Conservation (phyloP, 2,888 invertebrate species). For the Acrocyrtus sp. region DNA sequence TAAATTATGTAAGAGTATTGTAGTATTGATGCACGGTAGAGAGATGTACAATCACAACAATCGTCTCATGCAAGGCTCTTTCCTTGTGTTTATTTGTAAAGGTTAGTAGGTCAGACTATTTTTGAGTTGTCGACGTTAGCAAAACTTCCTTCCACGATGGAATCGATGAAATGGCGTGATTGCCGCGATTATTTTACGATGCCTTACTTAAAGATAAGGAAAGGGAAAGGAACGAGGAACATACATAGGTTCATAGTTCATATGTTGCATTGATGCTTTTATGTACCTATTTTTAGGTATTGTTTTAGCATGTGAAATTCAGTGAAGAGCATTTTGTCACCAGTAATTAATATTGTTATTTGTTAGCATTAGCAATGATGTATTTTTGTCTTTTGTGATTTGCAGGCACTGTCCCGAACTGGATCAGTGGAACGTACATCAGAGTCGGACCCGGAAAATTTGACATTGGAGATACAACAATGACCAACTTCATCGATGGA, state of each 20-base stretch:
- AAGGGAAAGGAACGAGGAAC: no score
- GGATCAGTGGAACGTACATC: constrained; percentile 67
- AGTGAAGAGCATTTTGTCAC: no score
- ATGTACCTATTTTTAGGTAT: no score
- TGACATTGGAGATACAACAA: constrained; percentile 67
- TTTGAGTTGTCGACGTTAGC: background rate
- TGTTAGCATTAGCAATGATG: no score
- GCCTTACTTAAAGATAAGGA: background rate
- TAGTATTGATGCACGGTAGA: background rate
- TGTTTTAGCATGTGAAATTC: no score
- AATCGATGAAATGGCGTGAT: background rate
- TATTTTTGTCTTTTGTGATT: constrained; percentile 11
- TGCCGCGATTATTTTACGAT: background rate
- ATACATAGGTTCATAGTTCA: no score
- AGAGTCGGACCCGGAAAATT: constrained; percentile 70
- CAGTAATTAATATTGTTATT: no score
- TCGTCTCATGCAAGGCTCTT: constrained; percentile 11
- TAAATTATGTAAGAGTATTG: constrained; percentile 1
- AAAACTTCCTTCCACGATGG: constrained; percentile 32
- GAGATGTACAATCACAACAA: background rate
- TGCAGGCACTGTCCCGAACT: constrained; percentile 67
- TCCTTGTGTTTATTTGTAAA: constrained; percentile 42
- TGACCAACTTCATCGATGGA: constrained; percentile 69
- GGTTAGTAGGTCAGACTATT: constrained; percentile 42
- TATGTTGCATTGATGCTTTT: no score